phyloP scores from a whole-genome alignment of 2,888 invertebrate genomes.

The Chrysodeixis includens region DNA sequence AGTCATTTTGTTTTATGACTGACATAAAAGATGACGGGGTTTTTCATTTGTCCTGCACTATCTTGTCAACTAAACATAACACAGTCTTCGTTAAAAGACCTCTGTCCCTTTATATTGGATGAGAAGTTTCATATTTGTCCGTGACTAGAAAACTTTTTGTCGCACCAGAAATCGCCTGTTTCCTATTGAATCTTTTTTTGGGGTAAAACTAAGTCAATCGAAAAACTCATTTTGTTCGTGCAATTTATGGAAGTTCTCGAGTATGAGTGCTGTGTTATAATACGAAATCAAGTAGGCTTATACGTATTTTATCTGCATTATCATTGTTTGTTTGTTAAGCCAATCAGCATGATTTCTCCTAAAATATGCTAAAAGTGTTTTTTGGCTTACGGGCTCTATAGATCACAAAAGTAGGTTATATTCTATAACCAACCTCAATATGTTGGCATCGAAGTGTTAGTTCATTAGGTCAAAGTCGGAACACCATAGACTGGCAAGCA shows the following conservation, averaged over 20 bases:
- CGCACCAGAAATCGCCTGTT: conserved; percentile 52
- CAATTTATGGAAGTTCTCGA: conserved; percentile 40
- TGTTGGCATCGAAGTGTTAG: conserved; percentile 45
- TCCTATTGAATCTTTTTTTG: conserved; percentile 54
- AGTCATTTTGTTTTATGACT: conserved; percentile 26
- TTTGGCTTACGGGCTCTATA: not conserved
- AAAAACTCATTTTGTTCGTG: conserved; percentile 42
- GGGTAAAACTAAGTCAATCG: conserved; percentile 53
- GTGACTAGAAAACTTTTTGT: conserved; percentile 60
- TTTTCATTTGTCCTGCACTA: conserved; percentile 59
- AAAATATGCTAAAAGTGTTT: not conserved
- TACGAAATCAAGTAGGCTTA: conserved; percentile 13
- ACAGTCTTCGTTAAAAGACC: conserved; percentile 57
- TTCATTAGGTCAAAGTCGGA: conserved; percentile 65
- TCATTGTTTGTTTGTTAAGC: conserved; percentile 12
- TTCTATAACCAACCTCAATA: conserved; percentile 15
- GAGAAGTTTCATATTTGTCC: conserved; percentile 64
- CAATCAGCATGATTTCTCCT: conserved; percentile 14
- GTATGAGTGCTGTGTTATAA: conserved; percentile 25
- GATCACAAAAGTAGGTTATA: conserved; percentile 21
- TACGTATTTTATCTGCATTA: conserved; percentile 14
- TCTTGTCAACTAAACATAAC: conserved; percentile 58
- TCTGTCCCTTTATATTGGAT: conserved; percentile 63
- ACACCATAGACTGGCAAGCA: conserved; percentile 61
- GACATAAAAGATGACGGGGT: conserved; percentile 48